Evolutionary conservation across 2,888 invertebrate genomes (phyloP), one percentile per base, ranked within the genome.

Genomic region (Cyclophora albipunctata): DNA sequence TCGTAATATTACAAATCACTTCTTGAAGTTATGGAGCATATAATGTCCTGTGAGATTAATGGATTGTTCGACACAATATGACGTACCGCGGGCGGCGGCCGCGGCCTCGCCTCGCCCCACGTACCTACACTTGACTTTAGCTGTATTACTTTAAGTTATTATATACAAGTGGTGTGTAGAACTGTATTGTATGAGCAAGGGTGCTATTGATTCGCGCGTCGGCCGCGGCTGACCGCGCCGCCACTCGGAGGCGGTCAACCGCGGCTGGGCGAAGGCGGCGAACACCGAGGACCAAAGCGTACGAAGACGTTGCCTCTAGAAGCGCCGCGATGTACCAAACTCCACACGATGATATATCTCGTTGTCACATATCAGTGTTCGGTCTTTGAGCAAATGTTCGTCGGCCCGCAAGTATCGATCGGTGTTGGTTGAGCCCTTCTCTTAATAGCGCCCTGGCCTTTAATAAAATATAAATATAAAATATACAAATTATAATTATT

Each of bases 361-460:
- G 34, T 43, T 44, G 47, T 46, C 47, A 42, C 33, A 34, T 5
- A 6, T 49, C 41, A 34, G 7, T 46, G 6, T 46, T 34, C 42
- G 42, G 35, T 41, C 34, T 42, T 34, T 45, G n/a, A 34, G n/a
- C 44, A 5, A 6, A 4, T 40, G 37, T 33, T 20, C 20, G 20
- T 20, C 20, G 20, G 20, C 2, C 20, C 20, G 20, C 20, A 20
- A 20, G 20, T 20, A 20, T 20, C 20, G 20, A 20, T 20, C 20
- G 20, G 20, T 20, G 20, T 20, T 20, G 20, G 20, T 2, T 20
- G 1, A 20, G 2, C 20, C 20, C 54, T 69, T 53, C 66, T 66
- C 68, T 55, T 73, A 71, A 77, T 81, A 81, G 83, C 84, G 83
- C 83, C 80, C 81, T 81, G 75, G 58, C 67, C 61, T 68, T 67